A percentile compares a stretch with the other conserved stretches of the same genome.
phyloP scores from a whole-genome alignment of 2,888 invertebrate species.

The Pachydiplax longipennis region DNA sequence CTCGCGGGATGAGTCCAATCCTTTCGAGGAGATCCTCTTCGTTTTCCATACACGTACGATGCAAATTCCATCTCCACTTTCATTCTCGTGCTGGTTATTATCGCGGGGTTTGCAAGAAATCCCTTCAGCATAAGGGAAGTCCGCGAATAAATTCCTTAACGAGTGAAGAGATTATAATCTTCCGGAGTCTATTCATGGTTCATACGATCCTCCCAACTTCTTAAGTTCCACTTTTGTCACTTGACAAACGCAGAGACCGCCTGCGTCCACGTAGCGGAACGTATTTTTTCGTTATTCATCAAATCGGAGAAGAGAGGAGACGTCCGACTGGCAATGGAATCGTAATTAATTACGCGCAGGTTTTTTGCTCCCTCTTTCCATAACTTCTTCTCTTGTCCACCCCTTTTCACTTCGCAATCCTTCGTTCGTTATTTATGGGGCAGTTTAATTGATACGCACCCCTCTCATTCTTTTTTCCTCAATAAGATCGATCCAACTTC shows the following conservation, averaged over 20 bases:
- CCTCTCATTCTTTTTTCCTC: not conserved
- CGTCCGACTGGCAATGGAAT: not conserved
- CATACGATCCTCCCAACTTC: not conserved
- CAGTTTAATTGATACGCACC: too few species aligned
- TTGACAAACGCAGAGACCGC: not conserved
- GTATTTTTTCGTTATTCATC: not conserved
- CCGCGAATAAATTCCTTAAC: not conserved
- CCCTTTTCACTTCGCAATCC: not conserved
- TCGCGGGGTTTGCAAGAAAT: not conserved
- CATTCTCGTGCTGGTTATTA: not conserved
- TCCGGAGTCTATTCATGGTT: not conserved
- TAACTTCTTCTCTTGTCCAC: not conserved
- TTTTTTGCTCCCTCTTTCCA: not conserved
- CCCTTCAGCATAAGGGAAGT: not conserved
- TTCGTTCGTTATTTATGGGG: too few species aligned
- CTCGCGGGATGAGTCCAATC: not conserved
- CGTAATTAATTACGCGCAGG: not conserved
- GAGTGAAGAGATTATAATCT: not conserved
- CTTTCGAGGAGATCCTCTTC: not conserved
- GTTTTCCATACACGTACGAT: not conserved
- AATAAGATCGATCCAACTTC: not conserved
- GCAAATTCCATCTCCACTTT: not conserved
- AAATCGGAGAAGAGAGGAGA: not conserved
- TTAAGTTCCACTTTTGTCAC: not conserved
- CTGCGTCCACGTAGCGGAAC: not conserved